Evolutionary conservation across 1,140 invertebrate genomes (phyloP), one percentile per base, ranked within the genome.

Genomic region (Macrobrachium rosenbergii): DNA sequence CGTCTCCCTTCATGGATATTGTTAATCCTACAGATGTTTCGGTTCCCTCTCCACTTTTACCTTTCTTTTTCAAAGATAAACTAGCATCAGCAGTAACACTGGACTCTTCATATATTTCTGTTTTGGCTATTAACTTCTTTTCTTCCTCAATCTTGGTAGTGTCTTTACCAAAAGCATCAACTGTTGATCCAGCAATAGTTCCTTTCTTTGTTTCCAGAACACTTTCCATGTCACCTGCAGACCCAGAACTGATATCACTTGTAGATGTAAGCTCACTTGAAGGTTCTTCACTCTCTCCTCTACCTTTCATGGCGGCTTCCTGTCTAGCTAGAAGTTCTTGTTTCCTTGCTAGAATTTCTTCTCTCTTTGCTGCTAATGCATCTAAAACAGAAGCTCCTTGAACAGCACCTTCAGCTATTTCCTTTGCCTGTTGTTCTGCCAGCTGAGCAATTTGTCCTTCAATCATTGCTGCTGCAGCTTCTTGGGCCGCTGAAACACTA

Each of bases 331-430:
- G 72, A 17, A 89, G 59, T 62, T 88, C 81, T 73, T 88, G 67
- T 69, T 90, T 90, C 80, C 81, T 89, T n/a, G 82, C 79, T 83
- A 87, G 76, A 23, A 82, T 82, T 80, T 90, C 86, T 60, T 84
- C 80, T 80, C 73, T 85, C 81, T 89, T 88, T 64, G 83, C 82
- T 59, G 82, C 67, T 37, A 87, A 21, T 45, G 45, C 52, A 10
- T 83, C 81, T 82, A 83, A 75, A 43, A 63, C 60, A n/a, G 67
- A 62, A 19, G 16, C 12, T 77, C 43, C 37, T 87, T 67, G 52
- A 43, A 58, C 62, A 59, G 73, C 73, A 14, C 59, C 73, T 14
- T 37, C 69, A 58, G 16, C 7, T 43, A 14, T n/a, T 78, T n/a
- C 67, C 58, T 62, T 76, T 58, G 17, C 37, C 28, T 67, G 52